Base-by-base conservation (phyloP, 1,140 invertebrate species). In the Pogonus chalceus region DNA sequence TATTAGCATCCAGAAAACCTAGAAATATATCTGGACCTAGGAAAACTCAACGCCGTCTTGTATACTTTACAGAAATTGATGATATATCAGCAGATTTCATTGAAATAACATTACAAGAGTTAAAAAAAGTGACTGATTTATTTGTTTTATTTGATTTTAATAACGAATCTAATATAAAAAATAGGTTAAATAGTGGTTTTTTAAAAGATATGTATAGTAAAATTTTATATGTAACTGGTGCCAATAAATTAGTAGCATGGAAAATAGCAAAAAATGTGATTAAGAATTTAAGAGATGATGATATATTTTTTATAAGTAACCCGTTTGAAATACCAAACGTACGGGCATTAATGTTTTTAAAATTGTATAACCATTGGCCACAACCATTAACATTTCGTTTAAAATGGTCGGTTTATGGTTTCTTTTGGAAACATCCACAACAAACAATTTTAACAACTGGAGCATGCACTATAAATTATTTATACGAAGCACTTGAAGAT, bases 371-470 rank as follows among this genome's bases (percentile, higher is more conserved):
- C 49, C 78, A 79, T 22, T 79, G 78, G 70, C 76, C 80, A 7
- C 73, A 81, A 62, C 79, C 79, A 1, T 73, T 82, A 16, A 71
- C 71, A 23, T 82, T 85, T 57, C 71, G 81, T 49, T 59, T 82
- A n/a, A 72, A 79, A 55, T 83, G 80, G 76, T 82, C 76, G 1
- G 79, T 84, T 1, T 85, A 79, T 61, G 82, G 83, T 12, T 85
- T 83, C 57, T 84, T 77, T 58, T 85, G 82, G 81, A 75, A 79
- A 46, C 80, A 83, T 68, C 80, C 81, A 12, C 63, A 72, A 20
- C 78, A 72, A 56, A 81, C 80, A 7, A 71, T 71, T 2, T 72
- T 79, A 31, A 69, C 65, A 18, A 66, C 74, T 16, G 71, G 72
- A 21, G 75, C 71, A 0, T 76, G 69, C 49, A 75, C 73, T 1